These are phyloP conservation scores for Andrena marginata DNA, from an alignment of 2,888 invertebrate genomes.

Conservation along the genomic window DNA sequence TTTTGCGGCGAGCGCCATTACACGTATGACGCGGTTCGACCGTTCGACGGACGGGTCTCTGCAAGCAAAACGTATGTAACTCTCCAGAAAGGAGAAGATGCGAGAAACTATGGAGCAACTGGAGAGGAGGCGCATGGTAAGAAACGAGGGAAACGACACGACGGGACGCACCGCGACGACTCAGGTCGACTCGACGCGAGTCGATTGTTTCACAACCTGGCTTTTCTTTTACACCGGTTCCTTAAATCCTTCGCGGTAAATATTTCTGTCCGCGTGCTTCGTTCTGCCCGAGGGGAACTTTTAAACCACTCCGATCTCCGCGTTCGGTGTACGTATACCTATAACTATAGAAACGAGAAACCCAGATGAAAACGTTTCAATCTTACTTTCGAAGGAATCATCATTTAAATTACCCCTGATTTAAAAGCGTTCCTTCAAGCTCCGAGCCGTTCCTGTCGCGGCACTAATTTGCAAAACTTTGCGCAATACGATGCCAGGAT, in stretches of 20 bases:
- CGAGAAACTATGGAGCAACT: background rate
- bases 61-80: conserved; percentile 1
- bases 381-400: conserved; percentile 20
- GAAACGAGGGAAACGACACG: background rate
- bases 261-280: conserved; percentile 2
- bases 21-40: background rate
- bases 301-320: background rate
- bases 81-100: background rate
- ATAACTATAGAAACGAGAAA: background rate
- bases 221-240: conserved; percentile 4
- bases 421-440: background rate
- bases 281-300: background rate
- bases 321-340: background rate
- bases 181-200: background rate
- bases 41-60: background rate
- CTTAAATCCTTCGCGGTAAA: conserved; percentile 8
- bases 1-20: background rate
- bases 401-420: conserved; percentile 28
- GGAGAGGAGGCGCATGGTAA: background rate
- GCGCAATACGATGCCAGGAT: background rate
- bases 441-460: background rate
- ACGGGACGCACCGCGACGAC: background rate
- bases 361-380: conserved; percentile 13
- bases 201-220: conserved; percentile 27
- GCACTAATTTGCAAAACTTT: conserved; percentile 9